phyloP scores from a whole-genome alignment of 2,888 invertebrate species.

The Hyposoter didymator region DNA sequence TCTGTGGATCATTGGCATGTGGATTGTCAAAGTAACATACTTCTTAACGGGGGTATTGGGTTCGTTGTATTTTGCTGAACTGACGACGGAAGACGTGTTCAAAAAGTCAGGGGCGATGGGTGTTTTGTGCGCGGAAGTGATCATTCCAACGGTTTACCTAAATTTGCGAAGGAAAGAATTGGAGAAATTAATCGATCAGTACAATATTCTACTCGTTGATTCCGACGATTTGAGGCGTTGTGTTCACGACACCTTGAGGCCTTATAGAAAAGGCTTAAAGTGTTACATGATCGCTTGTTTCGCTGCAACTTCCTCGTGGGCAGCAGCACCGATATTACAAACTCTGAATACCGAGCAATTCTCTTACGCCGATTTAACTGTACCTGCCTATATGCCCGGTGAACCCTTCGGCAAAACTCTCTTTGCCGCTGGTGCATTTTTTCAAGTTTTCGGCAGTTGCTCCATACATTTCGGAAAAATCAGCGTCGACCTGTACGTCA shows the following conservation, averaged over 20 bases:
- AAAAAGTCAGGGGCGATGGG: conserved; percentile 62
- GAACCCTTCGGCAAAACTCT: conserved; percentile 57
- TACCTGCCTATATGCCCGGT: conserved; percentile 70
- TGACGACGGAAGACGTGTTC: conserved; percentile 63
- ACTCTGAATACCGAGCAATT: conserved; percentile 66
- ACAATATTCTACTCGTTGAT: conserved; percentile 63
- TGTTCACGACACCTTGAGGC: conserved; percentile 52
- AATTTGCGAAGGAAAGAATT: conserved; percentile 63
- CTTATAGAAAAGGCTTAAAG: conserved; percentile 65
- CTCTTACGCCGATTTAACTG: conserved; percentile 66
- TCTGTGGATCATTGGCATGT: conserved; percentile 36
- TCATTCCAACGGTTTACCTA: conserved; percentile 65
- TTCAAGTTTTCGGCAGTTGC: conserved; percentile 59
- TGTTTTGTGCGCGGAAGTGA: conserved; percentile 63
- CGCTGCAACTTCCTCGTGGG: conserved; percentile 64
- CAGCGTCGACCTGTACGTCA: conserved; percentile 72
- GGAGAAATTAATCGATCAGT: conserved; percentile 62
- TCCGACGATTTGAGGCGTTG: conserved; percentile 52
- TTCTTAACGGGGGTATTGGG: conserved; percentile 14
- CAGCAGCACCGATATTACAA: conserved; percentile 53
- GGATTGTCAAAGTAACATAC: conserved; percentile 64
- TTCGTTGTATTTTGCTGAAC: conserved; percentile 47
- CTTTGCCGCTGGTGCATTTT: conserved; percentile 60
- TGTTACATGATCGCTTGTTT: conserved; percentile 66
- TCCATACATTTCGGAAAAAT: conserved; percentile 68